A percentile compares a stretch with the other conserved stretches of the same genome.
These are phyloP conservation scores for Erebia aethiops DNA, from an alignment of 2,888 invertebrate species.

Conservation along the genomic window DNA sequence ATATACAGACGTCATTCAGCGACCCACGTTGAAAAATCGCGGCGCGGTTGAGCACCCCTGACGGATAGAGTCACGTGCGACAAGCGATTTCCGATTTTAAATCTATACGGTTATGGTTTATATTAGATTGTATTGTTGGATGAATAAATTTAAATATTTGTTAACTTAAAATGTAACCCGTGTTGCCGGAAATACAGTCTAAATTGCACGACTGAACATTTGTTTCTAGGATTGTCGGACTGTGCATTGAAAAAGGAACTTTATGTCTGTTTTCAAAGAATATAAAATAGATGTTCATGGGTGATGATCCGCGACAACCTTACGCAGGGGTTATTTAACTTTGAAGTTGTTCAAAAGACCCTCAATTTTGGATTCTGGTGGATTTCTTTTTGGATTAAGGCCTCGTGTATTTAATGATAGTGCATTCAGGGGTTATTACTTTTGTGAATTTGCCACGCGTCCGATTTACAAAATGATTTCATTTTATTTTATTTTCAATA, in stretches of 20 bases:
- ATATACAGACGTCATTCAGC: constrained; percentile 81
- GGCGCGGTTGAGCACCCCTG: constrained; percentile 68
- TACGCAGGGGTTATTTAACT: constrained; percentile 75
- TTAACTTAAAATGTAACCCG: constrained; percentile 83
- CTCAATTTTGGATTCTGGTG: constrained; percentile 78
- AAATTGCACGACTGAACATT: constrained; percentile 79
- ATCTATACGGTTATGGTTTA: constrained; percentile 51
- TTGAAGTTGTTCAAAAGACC: constrained; percentile 82
- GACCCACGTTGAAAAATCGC: constrained; percentile 77
- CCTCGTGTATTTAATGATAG: constrained; percentile 82
- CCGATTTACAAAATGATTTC: constrained; percentile 54
- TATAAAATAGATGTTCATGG: constrained; percentile 46
- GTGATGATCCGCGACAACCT: constrained; percentile 47
- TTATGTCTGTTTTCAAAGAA: constrained; percentile 51
- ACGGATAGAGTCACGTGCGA: constrained; percentile 36
- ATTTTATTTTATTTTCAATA: constrained; percentile 25
- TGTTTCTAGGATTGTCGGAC: constrained; percentile 65
- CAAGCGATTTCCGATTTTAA: constrained; percentile 39
- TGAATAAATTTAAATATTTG: constrained; percentile 82
- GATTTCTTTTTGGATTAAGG: constrained; percentile 82
- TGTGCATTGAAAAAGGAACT: constrained; percentile 51
- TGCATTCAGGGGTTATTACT: constrained; percentile 67
- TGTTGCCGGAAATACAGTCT: constrained; percentile 82
- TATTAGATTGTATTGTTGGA: constrained; percentile 52
- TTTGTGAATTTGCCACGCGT: constrained; percentile 66